These are phyloP conservation scores for Magallana nippona DNA, from an alignment of 2,888 invertebrate species.

Conservation along the genomic window DNA sequence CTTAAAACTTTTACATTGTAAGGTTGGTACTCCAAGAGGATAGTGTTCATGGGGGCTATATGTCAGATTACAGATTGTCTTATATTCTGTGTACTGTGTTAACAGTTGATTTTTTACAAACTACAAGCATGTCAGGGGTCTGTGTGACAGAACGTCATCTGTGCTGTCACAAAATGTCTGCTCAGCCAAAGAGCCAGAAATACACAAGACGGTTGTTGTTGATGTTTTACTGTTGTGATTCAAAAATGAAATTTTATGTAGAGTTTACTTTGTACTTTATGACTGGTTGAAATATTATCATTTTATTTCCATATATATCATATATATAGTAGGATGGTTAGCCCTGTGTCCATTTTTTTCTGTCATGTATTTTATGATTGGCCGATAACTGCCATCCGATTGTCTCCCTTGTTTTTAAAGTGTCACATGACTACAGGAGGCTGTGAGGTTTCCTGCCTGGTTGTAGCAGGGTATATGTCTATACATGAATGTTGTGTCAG, in stretches of 20 bases:
- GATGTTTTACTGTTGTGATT: constrained; percentile 27
- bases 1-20: no score
- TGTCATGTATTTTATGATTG: constrained; percentile 13
- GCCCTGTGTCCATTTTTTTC: not conserved
- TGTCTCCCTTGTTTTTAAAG: constrained; percentile 12
- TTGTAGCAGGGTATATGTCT: constrained; percentile 6
- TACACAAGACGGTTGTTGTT: not conserved
- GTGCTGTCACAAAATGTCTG: no score
- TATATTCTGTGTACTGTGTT: no score
- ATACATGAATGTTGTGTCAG: not conserved
- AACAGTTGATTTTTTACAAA: no score
- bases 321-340: not conserved
- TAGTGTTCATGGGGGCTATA: no score
- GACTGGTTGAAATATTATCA: constrained; percentile 11
- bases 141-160: no score
- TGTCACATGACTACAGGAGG: constrained; percentile 6
- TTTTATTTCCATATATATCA: constrained; percentile 25
- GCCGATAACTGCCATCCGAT: constrained; percentile 22
- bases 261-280: constrained; percentile 3
- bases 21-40: no score
- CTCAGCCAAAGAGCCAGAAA: no score
- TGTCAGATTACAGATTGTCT: no score
- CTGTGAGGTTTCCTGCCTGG: not conserved
- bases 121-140: no score
- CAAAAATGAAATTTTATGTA: constrained; percentile 25